Conservation (phyloP, 2,888 invertebrate species). For the Colostygia pectinataria region DNA sequence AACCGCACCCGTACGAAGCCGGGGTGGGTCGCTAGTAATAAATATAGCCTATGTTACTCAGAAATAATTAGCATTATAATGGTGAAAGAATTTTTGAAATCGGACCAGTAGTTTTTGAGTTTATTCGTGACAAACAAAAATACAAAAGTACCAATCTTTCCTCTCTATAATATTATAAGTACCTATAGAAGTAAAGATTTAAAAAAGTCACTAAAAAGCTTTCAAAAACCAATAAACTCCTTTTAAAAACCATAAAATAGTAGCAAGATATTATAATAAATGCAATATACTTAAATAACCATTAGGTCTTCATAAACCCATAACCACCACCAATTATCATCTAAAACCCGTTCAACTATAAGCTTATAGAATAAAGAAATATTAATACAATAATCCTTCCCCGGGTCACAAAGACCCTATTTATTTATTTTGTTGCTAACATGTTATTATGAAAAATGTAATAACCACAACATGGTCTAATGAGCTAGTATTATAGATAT, state of each 20-base stretch:
- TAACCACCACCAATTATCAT: slow-evolving; percentile 34
- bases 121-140: too few species aligned
- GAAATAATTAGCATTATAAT: too few species aligned
- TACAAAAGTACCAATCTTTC: too few species aligned
- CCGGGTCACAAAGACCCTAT: slow-evolving; percentile 33
- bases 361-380: slow-evolving; percentile 37
- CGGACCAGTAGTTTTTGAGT: too few species aligned
- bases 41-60: too few species aligned
- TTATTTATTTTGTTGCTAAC: slow-evolving; percentile 47
- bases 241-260: background rate
- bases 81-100: too few species aligned
- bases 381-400: slow-evolving; percentile 38
- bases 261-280: background rate
- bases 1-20: too few species aligned
- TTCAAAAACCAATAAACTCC: too few species aligned
- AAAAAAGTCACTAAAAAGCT: too few species aligned
- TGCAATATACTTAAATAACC: slow-evolving; percentile 13
- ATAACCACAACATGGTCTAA: slow-evolving; percentile 44
- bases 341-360: slow-evolving; percentile 29
- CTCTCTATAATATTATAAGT: too few species aligned
- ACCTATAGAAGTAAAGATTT: too few species aligned
- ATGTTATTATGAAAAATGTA: slow-evolving; percentile 44
- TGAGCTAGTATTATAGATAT: slow-evolving; percentile 32
- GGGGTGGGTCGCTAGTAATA: too few species aligned
- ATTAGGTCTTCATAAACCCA: slow-evolving; percentile 28